Evolutionary conservation across 1,140 invertebrate genomes (phyloP).

Genomic region (Hylyphantes graminicola): DNA sequence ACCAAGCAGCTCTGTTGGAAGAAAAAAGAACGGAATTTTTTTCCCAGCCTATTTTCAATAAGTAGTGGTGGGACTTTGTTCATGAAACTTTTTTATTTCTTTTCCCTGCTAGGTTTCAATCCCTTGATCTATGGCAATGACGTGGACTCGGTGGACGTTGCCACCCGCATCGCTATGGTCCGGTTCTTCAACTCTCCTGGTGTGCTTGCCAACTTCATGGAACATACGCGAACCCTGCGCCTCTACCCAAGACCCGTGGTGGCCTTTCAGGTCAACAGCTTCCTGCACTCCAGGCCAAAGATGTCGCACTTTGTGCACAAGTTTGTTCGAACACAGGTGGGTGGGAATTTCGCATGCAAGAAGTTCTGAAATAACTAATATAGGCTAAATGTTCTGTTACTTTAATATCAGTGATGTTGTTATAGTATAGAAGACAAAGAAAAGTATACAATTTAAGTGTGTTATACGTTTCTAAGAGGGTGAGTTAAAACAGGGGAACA

Average conservation of each 20-base stretch:
- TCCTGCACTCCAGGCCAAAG: slow-evolving; percentile 84
- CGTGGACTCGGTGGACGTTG: slow-evolving; percentile 98
- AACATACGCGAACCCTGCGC: slow-evolving; percentile 95
- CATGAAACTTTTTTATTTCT: too few relatives aligned
- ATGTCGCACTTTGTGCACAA: slow-evolving; percentile 88
- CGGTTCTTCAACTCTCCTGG: slow-evolving; percentile 99
- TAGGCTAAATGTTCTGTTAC: too few relatives aligned
- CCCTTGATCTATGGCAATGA: slow-evolving; percentile 94
- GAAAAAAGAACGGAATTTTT: too few relatives aligned
- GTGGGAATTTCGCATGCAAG: not conserved
- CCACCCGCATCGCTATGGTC: slow-evolving; percentile 98
- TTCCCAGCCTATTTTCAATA: too few relatives aligned
- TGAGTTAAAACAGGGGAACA: too few relatives aligned
- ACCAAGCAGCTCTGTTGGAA: too few relatives aligned
- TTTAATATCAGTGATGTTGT: too few relatives aligned
- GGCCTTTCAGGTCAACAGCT: slow-evolving; percentile 98
- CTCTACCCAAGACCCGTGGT: slow-evolving; percentile 98
- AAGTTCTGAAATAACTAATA: too few relatives aligned
- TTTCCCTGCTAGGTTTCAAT: slow-evolving; percentile 72
- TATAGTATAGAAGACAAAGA: too few relatives aligned
- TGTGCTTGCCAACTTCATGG: slow-evolving; percentile 94
- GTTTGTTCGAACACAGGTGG: slow-evolving; percentile 85
- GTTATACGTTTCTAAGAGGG: too few relatives aligned
- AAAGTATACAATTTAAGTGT: too few relatives aligned
- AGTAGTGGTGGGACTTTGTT: too few relatives aligned